Percentiles rank a stretch among this genome's conserved stretches.
These are phyloP conservation scores for Pseudorhiza aurosa DNA, from an alignment of 30 jellyfish, hydroid and myxozoan genomes.

Conservation along the genomic window DNA sequence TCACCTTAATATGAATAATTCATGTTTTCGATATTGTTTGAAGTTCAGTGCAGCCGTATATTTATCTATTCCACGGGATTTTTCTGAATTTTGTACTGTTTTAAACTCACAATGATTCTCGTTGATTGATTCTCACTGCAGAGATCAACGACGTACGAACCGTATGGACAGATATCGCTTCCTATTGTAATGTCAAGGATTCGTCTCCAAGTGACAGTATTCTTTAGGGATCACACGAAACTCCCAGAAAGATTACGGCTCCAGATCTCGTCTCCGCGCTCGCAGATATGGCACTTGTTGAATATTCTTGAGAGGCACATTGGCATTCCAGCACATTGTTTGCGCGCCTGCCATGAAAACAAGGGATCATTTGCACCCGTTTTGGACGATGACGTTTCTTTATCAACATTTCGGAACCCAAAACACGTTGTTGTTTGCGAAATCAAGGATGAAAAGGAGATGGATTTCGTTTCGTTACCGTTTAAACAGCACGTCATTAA, in stretches of 20 bases:
- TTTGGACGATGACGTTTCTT: constrained; percentile 58
- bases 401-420: constrained; percentile 20
- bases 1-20: too few species aligned
- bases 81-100: too few species aligned
- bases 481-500: constrained; percentile 56
- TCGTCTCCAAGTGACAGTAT: constrained; percentile 50
- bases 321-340: constrained; percentile 71
- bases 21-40: too few species aligned
- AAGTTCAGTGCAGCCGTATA: too few species aligned
- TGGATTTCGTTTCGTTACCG: constrained; percentile 76
- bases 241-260: constrained; percentile 62
- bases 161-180: constrained; percentile 93
- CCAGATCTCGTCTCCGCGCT: constrained; percentile 75
- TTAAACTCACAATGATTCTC: too few species aligned
- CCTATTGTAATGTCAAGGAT: constrained; percentile 86
- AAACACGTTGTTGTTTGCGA: constrained; percentile 80
- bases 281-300: constrained; percentile 83
- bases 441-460: constrained; percentile 62
- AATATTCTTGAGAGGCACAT: constrained; percentile 65
- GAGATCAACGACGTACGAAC: constrained; percentile 86
- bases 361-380: constrained; percentile 44
- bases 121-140: constrained; percentile 15
- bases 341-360: constrained; percentile 61
- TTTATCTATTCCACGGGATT: too few species aligned
- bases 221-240: constrained; percentile 52